Evolutionary conservation across 1,140 invertebrate species (phyloP).

Genomic region (Leptopilina boulardi): DNA sequence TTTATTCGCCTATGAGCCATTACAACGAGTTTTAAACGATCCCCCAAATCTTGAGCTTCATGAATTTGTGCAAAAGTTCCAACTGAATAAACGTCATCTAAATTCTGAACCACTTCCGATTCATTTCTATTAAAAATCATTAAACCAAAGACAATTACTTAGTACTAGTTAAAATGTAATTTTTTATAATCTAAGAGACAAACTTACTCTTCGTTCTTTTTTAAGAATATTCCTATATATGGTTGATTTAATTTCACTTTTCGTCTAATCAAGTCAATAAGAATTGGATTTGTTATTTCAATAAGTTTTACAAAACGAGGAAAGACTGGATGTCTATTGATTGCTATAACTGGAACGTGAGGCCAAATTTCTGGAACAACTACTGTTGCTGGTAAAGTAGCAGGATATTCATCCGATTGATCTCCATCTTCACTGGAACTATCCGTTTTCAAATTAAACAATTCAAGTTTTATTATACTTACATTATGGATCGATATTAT

Average conservation of each 20-base stretch:
- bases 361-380: slow-evolving; percentile 98
- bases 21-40: slow-evolving; percentile 93
- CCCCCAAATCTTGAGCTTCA: slow-evolving; percentile 96
- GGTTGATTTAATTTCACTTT: slow-evolving; percentile 98
- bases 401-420: slow-evolving; percentile 63
- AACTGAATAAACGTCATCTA: slow-evolving; percentile 93
- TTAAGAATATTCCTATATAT: slow-evolving; percentile 98
- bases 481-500: background rate
- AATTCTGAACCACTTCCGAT: slow-evolving; percentile 88
- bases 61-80: slow-evolving; percentile 99
- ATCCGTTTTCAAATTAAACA: background rate
- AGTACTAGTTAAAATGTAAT: background rate
- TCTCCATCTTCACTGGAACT: slow-evolving; percentile 48
- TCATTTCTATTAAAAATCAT: slow-evolving; percentile 80
- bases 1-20: slow-evolving; percentile 94
- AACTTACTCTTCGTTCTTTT: slow-evolving; percentile 90
- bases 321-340: slow-evolving; percentile 96
- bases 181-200: slow-evolving; percentile 22
- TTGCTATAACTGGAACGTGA: slow-evolving; percentile 95
- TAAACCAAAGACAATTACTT: slow-evolving; percentile 10
- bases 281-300: slow-evolving; percentile 90
- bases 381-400: slow-evolving; percentile 86
- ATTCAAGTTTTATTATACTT: background rate
- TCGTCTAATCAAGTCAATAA: slow-evolving; percentile 93
- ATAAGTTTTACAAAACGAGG: slow-evolving; percentile 98